Percentiles rank a stretch among this genome's conserved stretches.
These are phyloP conservation scores for Drosophila melanosoma DNA, from an alignment of 2,888 invertebrate species.

Conservation along the genomic window DNA sequence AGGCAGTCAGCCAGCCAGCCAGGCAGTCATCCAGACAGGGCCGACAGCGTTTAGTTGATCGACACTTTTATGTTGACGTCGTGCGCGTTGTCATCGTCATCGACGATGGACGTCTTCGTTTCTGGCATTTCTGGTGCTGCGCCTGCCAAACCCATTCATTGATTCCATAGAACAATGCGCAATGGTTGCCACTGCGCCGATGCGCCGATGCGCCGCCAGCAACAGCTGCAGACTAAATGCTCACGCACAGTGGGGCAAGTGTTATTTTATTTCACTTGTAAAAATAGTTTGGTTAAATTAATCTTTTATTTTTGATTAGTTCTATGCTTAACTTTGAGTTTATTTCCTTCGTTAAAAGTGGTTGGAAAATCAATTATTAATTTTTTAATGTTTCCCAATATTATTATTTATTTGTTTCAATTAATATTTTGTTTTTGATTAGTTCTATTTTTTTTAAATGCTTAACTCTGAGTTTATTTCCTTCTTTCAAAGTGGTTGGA, in stretches of 20 bases:
- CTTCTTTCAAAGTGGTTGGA: not conserved
- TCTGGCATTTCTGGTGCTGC: constrained; percentile 77
- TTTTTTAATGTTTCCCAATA: not conserved
- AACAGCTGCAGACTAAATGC: constrained; percentile 36
- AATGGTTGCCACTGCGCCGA: constrained; percentile 36
- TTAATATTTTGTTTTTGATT: no score
- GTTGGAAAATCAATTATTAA: not conserved
- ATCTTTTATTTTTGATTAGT: no score
- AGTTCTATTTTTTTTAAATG: no score
- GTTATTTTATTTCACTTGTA: not conserved
- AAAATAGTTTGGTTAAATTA: not conserved
- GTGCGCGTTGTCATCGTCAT: constrained; percentile 78
- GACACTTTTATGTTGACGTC: constrained; percentile 81
- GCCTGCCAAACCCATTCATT: constrained; percentile 73
- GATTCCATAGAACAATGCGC: constrained; percentile 80
- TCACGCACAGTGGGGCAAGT: constrained; percentile 57
- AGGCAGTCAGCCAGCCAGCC: constrained; percentile 1
- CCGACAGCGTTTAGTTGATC: constrained; percentile 80
- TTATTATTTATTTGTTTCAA: no score
- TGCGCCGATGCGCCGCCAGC: constrained; percentile 47
- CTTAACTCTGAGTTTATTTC: not conserved
- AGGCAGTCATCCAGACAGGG: constrained; percentile 22
- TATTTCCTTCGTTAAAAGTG: not conserved
- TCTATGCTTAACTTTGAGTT: not conserved
- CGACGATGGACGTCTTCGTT: constrained; percentile 44